Percentiles rank a stretch among this genome's conserved stretches.
Evolutionary conservation across 2,797 vertebrate species (phyloP).

Genomic region (Gephyroberyx darwinii): DNA sequence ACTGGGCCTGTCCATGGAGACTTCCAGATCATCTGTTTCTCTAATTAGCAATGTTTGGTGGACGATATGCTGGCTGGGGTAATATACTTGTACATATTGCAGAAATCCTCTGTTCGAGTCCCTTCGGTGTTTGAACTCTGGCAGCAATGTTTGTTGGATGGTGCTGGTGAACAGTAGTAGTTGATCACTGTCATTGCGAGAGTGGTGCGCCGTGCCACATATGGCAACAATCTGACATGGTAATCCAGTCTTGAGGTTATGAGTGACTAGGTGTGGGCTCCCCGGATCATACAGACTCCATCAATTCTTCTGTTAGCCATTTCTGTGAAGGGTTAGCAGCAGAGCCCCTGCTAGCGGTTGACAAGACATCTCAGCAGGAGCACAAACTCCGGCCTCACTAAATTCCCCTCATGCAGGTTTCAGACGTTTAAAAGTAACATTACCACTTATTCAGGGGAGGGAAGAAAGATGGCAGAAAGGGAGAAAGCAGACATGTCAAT

Average conservation of each 20-base stretch:
- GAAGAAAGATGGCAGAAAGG: constrained; percentile 18
- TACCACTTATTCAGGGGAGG: constrained; percentile 36
- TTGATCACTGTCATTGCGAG: constrained; percentile 81
- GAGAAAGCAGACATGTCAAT: constrained; percentile 46
- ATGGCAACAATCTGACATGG: constrained; percentile 86
- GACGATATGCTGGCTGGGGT: constrained; percentile 44
- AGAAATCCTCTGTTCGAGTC: constrained; percentile 60
- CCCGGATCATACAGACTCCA: constrained; percentile 70
- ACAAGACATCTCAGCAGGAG: constrained; percentile 71
- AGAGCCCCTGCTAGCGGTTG: constrained; percentile 65
- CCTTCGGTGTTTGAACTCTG: constrained; percentile 71
- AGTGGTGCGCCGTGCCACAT: constrained; percentile 82
- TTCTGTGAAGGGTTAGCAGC: constrained; percentile 51
- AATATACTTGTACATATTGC: constrained; percentile 42
- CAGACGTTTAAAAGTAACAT: constrained; percentile 47
- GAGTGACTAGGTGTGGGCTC: constrained; percentile 80
- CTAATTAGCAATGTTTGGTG: constrained; percentile 70
- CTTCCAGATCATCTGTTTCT: constrained; percentile 72
- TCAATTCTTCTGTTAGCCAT: constrained; percentile 72
- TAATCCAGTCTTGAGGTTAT: constrained; percentile 79
- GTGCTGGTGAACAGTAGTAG: constrained; percentile 73
- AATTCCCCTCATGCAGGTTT: constrained; percentile 40
- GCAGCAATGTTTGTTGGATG: constrained; percentile 73
- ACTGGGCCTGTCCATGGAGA: constrained; percentile 56
- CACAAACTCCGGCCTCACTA: constrained; percentile 51